These are phyloP conservation scores for Panurus biarmicus DNA, from an alignment of 2,113 vertebrate species.

Conservation along the genomic window DNA sequence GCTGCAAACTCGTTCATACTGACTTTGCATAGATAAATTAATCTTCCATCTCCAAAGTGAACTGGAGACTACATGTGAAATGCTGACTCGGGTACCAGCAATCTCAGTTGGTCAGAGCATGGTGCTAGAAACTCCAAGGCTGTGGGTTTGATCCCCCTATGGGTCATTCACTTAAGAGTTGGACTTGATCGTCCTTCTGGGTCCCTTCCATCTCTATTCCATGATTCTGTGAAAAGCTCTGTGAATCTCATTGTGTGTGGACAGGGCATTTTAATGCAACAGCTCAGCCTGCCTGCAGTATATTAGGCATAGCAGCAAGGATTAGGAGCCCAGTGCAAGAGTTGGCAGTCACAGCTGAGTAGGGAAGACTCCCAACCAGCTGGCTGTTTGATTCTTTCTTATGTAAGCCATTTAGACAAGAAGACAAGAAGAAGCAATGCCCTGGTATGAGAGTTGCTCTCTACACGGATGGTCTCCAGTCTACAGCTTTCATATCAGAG, in stretches of 20 bases:
- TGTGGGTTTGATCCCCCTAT: not conserved
- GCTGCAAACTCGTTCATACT: not conserved
- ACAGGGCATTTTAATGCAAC: not conserved
- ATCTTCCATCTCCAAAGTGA: not conserved
- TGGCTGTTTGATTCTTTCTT: not conserved
- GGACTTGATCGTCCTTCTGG: not conserved
- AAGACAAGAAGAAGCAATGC: not conserved
- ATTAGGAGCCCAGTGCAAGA: not conserved
- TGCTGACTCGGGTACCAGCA: not conserved
- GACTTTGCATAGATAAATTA: not conserved
- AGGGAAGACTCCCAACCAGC: not conserved
- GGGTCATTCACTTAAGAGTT: not conserved
- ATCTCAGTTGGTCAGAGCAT: not conserved
- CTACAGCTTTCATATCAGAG: not conserved
- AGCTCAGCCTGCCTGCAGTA: not conserved
- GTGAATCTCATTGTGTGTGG: not conserved
- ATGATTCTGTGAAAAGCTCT: not conserved
- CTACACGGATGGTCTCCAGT: not conserved
- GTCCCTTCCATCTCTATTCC: not conserved
- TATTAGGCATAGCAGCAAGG: not conserved
- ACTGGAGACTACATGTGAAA: not conserved
- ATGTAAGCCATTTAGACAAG: not conserved
- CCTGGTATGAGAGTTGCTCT: not conserved
- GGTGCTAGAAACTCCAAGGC: not conserved
- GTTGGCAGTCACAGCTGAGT: not conserved